Base-by-base conservation (phyloP, 92 coral and sea anemone genomes). In the Metridium senile region DNA sequence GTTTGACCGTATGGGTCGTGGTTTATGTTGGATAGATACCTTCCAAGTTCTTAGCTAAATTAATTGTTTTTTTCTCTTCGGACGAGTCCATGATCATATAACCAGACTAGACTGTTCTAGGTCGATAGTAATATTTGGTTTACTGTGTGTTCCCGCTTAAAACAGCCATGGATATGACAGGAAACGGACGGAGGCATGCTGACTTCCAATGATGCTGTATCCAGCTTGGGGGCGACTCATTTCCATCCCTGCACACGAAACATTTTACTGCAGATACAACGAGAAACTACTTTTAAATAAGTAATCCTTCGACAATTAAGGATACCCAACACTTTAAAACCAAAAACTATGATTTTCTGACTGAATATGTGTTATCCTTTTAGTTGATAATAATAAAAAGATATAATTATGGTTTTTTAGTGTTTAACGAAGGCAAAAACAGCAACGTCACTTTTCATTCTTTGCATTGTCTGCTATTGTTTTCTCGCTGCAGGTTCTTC, bases 111-210 rank as follows among this genome's bases (percentile, higher is more conserved):
- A 26, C 31, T 59, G 3, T 22, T 59, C 31, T 26, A 22, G 22
- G 33, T n/a, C 31, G 54, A 73, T 22, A 30, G 54, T 31, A 32
- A 58, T 67, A 45, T 47, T 73, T 33, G 65, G 28, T 29, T n/a
- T 29, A 30, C 76, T 29, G 51, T 34, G 28, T 16, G 66, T 22
- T 57, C 46, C 21, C 32, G 33, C 33, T 73, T 49, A 31, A 73
- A 73, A 58, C 78, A 57, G 78, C 58, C 30, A 47, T 58, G 68
- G 68, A 73, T 57, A 51, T 49, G 30, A 73, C 78, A 83, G 93
- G 97, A 92, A 92, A 58, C 97, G 93, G 97, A 89, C 87, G 87
- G 59, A 73, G 9, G 70, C 97, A 80, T 31, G 97, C 97, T 92
- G 97, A 26, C 84, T 54, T 52, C 49, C 57, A 29, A 58, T 65